Evolutionary conservation across 1,140 invertebrate genomes (phyloP), one percentile per base, ranked within the genome.

Genomic region (Drosophila littoralis): DNA sequence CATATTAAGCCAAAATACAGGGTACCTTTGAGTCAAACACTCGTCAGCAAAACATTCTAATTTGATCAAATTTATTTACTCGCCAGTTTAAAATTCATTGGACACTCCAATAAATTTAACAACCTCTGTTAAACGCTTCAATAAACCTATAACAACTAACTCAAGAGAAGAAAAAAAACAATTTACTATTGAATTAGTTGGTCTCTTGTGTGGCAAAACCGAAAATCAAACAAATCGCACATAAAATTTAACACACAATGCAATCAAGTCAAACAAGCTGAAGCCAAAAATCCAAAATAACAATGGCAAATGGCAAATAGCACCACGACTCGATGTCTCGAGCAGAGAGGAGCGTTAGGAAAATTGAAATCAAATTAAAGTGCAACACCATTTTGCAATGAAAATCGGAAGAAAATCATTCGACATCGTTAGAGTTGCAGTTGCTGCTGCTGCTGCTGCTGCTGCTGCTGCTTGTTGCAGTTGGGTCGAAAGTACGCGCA

Each of bases 321-420:
- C 17, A 55, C 17, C 22, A 48, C 13, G 40, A 15, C 59, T 4
- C n/a, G 38, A n/a, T 22, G 6, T 17, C 6, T 9, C 10, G 13
- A 36, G 36, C 1, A 36, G 33, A 9, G 13, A 54, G 40, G 6
- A 42, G 66, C 8, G 13, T 43, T 7, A 43, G 13, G 40, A 71
- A 71, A 79, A 76, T 79, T 67, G 68, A 79, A 79, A 73, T 79
- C 69, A 73, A 79, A 79, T 79, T 79, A 73, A 77, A 79, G 64
- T 73, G 64, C 74, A 68, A 73, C 77, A 76, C 58, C 64, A 63
- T 52, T 69, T 54, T 54, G 54, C 50, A 57, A 54, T 63, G 57
- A 55, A 51, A 73, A 77, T 77, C 42, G 55, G 51, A 73, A 60
- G 48, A 73, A 83, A 83, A 77, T 74, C 81, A 74, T 63, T 74